Base-by-base conservation (phyloP, 2,888 invertebrate species). In the Pegoplata infirma region DNA sequence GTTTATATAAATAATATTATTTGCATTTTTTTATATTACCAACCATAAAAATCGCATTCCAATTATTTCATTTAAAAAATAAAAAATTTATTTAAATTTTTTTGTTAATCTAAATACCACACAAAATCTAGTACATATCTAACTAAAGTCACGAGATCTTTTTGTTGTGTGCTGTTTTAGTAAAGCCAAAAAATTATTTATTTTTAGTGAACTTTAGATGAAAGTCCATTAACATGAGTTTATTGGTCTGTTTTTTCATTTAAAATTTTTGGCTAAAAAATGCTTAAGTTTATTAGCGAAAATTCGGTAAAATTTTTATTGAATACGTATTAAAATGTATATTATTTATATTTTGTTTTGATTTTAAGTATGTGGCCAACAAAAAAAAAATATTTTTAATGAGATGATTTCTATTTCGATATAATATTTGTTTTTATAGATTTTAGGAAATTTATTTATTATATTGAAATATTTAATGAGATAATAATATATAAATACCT, bases 161-260 rank as follows among this genome's bases (percentile, higher is more conserved):
- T 66, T 68, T 61, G 32, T n/a, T 63, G 21, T 67, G n/a, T 21
- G 23, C n/a, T 36, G 6, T 21, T 58, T 36, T 40, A 17, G 40
- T 53, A 36, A 32, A 32, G 14, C 46, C 19, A 49, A 36, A 46
- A 73, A n/a, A 64, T 59, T 16, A 56, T 67, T 67, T 76, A 71
- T 72, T 76, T 76, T 67, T 73, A 63, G 51, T 58, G 58, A 53
- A 51, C 32, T 68, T 58, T 68, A 75, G 61, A 74, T 55, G 74
- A 79, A 75, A 79, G 69, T 75, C 71, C 61, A 75, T 75, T 79
- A 56, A 51, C 32, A 71, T 66, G 44, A 66, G 44, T 68, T 68
- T 68, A 49, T 63, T 63, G 63, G 63, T 63, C 63, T n/a, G 21
- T 17, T 56, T 64, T 46, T 17, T 23, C 63, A 25, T 67, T 53